These are phyloP conservation scores for Falco berigora DNA, from an alignment of 2,797 vertebrate genomes.

Conservation along the genomic window DNA sequence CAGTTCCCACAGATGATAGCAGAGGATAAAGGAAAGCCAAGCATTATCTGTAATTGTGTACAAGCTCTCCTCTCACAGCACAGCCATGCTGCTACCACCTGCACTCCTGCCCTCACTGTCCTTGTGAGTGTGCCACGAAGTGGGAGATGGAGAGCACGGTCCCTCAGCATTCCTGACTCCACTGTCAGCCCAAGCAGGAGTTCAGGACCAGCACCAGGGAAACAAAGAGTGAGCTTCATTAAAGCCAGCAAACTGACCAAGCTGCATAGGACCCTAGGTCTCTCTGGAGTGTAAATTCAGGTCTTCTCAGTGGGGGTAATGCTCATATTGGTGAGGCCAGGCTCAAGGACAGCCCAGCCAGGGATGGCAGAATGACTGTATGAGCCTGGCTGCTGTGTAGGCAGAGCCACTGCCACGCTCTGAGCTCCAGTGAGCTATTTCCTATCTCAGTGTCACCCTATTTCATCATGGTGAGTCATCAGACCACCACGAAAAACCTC, in stretches of 20 bases:
- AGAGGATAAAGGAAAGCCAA: not conserved
- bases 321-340: not conserved
- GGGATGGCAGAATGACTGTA: not conserved
- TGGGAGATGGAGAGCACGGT: not conserved
- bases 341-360: not conserved
- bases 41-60: not conserved
- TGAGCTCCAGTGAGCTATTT: not conserved
- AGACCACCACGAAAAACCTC: conserved; percentile 28
- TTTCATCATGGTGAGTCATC: conserved; percentile 54
- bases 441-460: conserved; percentile 25
- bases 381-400: not conserved
- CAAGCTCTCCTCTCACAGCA: not conserved
- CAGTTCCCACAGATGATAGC: not conserved
- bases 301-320: not conserved
- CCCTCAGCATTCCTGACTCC: not conserved
- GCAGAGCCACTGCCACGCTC: not conserved
- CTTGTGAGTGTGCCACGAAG: rapidly evolving
- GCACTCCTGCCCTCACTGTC: not conserved
- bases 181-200: rapidly evolving
- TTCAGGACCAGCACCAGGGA: not conserved
- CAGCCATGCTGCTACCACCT: not conserved
- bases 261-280: not conserved
- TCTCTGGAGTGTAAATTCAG: not conserved
- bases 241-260: not conserved
- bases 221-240: not conserved